These are phyloP conservation scores for Pachyseris speciosa DNA, from an alignment of 64 coral and sea anemone genomes.

Conservation along the genomic window DNA sequence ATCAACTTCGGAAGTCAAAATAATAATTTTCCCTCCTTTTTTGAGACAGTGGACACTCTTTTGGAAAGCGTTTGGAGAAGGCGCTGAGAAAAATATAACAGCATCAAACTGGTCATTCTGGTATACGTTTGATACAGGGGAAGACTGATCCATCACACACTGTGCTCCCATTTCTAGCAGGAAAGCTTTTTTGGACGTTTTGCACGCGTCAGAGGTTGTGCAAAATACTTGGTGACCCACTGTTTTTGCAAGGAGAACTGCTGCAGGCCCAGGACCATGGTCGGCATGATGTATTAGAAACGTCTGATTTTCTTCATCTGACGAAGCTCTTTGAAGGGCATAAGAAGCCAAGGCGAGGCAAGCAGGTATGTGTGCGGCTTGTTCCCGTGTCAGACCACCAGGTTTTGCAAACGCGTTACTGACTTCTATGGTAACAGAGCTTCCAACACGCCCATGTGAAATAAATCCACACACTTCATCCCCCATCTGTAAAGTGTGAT, in stretches of 20 bases:
- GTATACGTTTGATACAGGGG: not conserved
- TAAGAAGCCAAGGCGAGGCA: constrained; percentile 1
- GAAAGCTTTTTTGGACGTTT: not conserved
- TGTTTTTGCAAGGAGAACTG: constrained; percentile 54
- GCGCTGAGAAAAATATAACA: constrained; percentile 39
- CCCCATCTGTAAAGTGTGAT: not conserved
- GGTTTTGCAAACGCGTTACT: constrained; percentile 37
- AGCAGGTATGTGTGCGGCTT: constrained; percentile 13
- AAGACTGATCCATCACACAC: not conserved
- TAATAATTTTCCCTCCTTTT: constrained; percentile 21
- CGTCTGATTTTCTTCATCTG: not conserved
- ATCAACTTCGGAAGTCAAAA: constrained; percentile 14
- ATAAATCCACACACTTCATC: constrained; percentile 48
- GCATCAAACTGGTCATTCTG: constrained; percentile 18
- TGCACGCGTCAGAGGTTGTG: constrained; percentile 17
- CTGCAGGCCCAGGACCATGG: constrained; percentile 35
- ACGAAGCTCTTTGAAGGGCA: constrained; percentile 20
- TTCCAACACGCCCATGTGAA: not conserved
- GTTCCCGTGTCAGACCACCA: not conserved
- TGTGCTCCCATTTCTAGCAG: constrained; percentile 30
- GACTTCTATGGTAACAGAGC: not conserved
- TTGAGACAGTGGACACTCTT: constrained; percentile 25
- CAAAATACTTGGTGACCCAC: constrained; percentile 64
- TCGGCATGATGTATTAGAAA: constrained; percentile 70
- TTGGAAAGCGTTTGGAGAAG: constrained; percentile 29